Percentiles rank a stretch among this genome's conserved stretches.
These are phyloP conservation scores for Drosophila equinoxialis DNA, from an alignment of 1,140 invertebrate genomes.

Conservation along the genomic window DNA sequence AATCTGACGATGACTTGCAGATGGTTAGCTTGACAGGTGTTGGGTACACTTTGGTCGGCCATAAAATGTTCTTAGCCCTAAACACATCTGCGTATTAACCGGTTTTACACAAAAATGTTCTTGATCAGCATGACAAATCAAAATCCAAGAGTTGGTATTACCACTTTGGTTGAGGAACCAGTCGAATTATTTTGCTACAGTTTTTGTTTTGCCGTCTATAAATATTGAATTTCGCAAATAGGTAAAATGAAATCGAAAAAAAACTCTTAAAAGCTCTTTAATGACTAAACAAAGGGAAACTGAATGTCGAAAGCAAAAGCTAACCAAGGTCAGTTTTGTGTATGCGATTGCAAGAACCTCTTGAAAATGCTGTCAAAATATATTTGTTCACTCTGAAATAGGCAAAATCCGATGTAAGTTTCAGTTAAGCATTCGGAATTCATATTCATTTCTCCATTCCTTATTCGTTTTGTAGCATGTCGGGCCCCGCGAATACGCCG, in stretches of 20 bases:
- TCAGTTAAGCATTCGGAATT: no score
- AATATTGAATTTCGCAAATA: conserved; percentile 5
- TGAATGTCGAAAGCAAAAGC: conserved; percentile 17
- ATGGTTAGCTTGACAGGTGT: no score
- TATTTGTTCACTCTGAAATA: not conserved
- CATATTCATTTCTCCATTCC: no score
- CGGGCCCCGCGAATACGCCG: not conserved
- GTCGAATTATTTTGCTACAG: not conserved
- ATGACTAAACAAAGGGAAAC: conserved; percentile 48
- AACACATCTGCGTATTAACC: no score
- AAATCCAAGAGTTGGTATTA: not conserved
- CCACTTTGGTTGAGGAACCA: not conserved
- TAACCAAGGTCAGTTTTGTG: not conserved
- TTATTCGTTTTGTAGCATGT: not conserved
- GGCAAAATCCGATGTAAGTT: no score
- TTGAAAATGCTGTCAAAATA: conserved; percentile 12
- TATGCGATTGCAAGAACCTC: not conserved
- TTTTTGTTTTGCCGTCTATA: not conserved
- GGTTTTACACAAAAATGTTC: no score
- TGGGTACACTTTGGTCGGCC: no score
- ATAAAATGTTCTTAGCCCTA: not conserved
- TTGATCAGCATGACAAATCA: conserved; percentile 2
- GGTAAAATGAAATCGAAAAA: not conserved
- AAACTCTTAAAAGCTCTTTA: conserved; percentile 6
- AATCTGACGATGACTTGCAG: no score